Evolutionary conservation across 2,113 vertebrate genomes (phyloP), one percentile per base, ranked within the genome.

Genomic region (Laterallus jamaicensis): DNA sequence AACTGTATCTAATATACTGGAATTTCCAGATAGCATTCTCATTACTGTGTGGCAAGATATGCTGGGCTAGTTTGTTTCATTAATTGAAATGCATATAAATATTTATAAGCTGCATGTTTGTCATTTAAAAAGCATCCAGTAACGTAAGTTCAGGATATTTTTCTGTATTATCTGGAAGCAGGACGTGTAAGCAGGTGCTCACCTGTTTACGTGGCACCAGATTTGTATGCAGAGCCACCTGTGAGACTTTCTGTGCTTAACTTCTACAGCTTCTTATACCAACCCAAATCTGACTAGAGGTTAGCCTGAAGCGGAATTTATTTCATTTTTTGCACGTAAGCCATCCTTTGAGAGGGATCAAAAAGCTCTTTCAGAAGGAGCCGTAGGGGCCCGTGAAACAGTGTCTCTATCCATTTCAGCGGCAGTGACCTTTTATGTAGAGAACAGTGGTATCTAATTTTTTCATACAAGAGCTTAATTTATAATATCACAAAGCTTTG

Each of bases 31-130:
- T 85, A 52, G 7, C 18, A 6, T 52, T 76, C 62, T 91, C 59
- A 35, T 71, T 92, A 52, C 66, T 84, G 28, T 55, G 44, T 55
- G 24, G 20, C 37, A 78, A 87, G 47, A 68, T 86, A 56, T 15
- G 9, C 37, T 66, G 16, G 74, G 26, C 37, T 64, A 32, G 22
- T 59, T 88, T 68, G 32, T 39, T 87, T 80, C 47, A 86, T 85
- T 76, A 60, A 69, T 75, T 90, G 37, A 90, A 94, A 71, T 78
- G 7, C 60, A 52, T 86, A 56, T 83, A 32, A 92, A 81, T 95
- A 86, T 75, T 86, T 86, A 63, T 60, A 55, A 68, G 37, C 15
- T 74, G 9, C 4, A 5, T 22, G 21, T 56, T 68, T 16, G 4
- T 59, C 0, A 69, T 78, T 82, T 74, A 0, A 47, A 73, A 87